These are phyloP conservation scores for Oryzias woworae DNA, from an alignment of 2,113 vertebrate species.

Conservation along the genomic window DNA sequence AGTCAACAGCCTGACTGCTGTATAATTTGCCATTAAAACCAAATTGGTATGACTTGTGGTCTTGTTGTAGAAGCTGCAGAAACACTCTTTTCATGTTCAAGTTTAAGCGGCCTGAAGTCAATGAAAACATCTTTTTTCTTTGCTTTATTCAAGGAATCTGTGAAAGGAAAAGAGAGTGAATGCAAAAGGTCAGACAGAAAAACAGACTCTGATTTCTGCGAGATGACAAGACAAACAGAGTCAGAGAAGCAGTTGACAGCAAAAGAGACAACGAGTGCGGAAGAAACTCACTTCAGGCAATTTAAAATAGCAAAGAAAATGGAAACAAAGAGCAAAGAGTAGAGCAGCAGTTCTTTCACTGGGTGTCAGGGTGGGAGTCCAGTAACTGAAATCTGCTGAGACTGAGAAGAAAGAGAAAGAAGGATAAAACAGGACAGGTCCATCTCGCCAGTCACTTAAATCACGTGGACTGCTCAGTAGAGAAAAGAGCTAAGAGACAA, in stretches of 20 bases:
- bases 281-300: neutral
- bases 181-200: neutral
- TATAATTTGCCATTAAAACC: no score
- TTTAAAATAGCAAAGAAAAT: neutral
- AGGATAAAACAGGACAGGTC: neutral
- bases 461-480: neutral
- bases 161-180: conserved; percentile 4
- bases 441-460: conserved; percentile 1
- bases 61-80: neutral
- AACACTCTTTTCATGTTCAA: neutral
- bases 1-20: no score
- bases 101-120: neutral
- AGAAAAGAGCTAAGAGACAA: conserved; percentile 2
- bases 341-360: conserved; percentile 15
- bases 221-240: conserved; percentile 2
- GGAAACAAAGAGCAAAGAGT: neutral
- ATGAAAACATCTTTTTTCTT: neutral
- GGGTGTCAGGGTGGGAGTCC: conserved; percentile 6
- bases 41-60: neutral
- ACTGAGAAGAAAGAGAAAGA: neutral
- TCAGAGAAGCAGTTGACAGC: conserved; percentile 1
- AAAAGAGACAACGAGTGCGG: neutral
- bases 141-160: conserved; percentile 9
- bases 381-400: neutral
- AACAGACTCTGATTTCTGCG: neutral